These are phyloP conservation scores for Pangasius djambal DNA, from an alignment of 2,797 vertebrate genomes.

Conservation along the genomic window DNA sequence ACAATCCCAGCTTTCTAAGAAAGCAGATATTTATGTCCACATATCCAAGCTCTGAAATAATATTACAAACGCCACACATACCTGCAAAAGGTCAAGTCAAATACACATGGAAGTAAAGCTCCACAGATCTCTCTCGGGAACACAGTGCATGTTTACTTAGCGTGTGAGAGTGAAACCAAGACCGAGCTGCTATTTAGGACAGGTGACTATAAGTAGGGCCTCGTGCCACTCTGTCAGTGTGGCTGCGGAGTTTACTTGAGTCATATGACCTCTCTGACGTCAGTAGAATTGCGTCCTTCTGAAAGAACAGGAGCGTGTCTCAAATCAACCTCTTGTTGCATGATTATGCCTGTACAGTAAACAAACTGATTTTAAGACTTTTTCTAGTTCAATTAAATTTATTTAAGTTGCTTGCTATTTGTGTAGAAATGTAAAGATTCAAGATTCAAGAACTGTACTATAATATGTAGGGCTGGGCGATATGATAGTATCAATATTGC, in stretches of 20 bases:
- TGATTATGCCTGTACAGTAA: neutral
- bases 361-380: neutral
- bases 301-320: neutral
- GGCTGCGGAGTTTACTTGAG: conserved; percentile 54
- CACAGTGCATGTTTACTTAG: neutral
- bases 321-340: neutral
- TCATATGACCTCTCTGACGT: conserved; percentile 56
- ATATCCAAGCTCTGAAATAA: neutral
- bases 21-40: neutral
- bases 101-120: neutral
- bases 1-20: neutral
- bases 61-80: neutral
- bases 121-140: neutral
- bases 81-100: neutral
- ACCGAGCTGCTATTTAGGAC: conserved; percentile 29
- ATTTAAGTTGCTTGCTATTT: neutral
- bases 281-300: conserved; percentile 37
- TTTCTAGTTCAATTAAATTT: neutral
- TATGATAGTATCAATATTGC: neutral
- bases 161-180: conserved; percentile 1
- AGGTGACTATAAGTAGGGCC: conserved; percentile 57
- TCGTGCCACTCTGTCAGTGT: conserved; percentile 38
- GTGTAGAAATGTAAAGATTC: neutral
- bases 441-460: neutral
- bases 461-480: neutral